A percentile compares a stretch with the other conserved stretches of the same genome.
These are phyloP conservation scores for Chelon auratus DNA, from an alignment of 2,797 vertebrate species.

Conservation along the genomic window DNA sequence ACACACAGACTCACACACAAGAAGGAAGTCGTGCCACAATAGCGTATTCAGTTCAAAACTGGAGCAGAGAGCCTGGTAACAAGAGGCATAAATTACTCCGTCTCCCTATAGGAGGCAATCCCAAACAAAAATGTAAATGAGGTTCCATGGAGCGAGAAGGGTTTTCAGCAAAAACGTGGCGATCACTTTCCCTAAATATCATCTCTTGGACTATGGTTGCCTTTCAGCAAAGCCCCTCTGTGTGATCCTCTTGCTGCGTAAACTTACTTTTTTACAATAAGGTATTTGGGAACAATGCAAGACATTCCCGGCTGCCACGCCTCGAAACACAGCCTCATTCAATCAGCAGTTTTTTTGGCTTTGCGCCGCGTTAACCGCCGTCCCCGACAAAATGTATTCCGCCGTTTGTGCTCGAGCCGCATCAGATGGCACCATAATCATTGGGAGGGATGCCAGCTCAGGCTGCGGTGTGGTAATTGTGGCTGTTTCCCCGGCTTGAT, in stretches of 20 bases:
- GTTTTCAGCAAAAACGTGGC: conserved; percentile 38
- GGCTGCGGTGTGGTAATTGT: conserved; percentile 58
- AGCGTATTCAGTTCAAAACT: conserved; percentile 61
- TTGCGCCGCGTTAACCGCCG: conserved; percentile 27
- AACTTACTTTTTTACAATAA: conserved; percentile 13
- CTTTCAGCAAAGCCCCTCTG: conserved; percentile 18
- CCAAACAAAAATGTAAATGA: conserved; percentile 66
- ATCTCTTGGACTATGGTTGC: conserved; percentile 6
- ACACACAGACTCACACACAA: conserved; percentile 33
- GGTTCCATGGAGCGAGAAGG: conserved; percentile 41
- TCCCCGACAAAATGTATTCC: conserved; percentile 36
- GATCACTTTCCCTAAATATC: conserved; percentile 38
- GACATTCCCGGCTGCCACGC: conserved; percentile 38
- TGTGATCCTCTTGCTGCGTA: conserved; percentile 34
- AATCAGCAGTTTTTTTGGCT: conserved; percentile 46
- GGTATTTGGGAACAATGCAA: neutral
- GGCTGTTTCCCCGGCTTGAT: conserved; percentile 59
- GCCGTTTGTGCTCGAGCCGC: conserved; percentile 42
- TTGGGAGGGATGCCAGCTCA: conserved; percentile 48
- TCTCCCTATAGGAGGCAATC: conserved; percentile 58
- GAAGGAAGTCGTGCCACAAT: conserved; percentile 60
- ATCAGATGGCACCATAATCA: conserved; percentile 62
- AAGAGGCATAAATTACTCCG: conserved; percentile 71
- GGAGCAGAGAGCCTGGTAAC: conserved; percentile 71
- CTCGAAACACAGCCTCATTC: conserved; percentile 46